Conservation (phyloP, 1,140 invertebrate species). For the Nephotettix cincticeps region DNA sequence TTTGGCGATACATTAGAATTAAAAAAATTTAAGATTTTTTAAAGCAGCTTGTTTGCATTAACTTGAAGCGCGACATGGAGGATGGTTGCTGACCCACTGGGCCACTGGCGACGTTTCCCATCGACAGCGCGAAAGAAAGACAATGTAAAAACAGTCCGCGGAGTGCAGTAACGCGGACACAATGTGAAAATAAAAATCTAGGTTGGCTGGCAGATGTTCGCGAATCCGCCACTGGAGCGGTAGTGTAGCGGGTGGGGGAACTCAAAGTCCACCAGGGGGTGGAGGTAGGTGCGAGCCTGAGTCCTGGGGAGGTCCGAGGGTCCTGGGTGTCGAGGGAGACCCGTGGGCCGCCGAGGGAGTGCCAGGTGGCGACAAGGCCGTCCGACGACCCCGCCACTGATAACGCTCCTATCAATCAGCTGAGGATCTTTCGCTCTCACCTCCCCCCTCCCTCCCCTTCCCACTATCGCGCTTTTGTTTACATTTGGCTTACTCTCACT, state of each 20-base stretch:
- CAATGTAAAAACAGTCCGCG: conserved; percentile 4
- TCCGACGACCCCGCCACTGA: neutral
- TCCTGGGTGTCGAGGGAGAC: neutral
- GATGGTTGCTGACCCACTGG: too few species aligned
- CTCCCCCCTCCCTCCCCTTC: too few species aligned
- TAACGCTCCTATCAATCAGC: neutral
- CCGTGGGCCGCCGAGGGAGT: neutral
- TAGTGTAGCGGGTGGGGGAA: conserved; percentile 30
- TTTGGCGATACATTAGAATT: too few species aligned
- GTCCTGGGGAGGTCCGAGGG: neutral
- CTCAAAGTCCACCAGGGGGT: neutral
- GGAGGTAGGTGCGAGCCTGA: neutral
- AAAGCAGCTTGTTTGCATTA: too few species aligned
- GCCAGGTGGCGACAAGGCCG: neutral
- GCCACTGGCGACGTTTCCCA: neutral
- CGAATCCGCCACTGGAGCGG: conserved; percentile 20
- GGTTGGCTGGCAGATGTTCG: conserved; percentile 14
- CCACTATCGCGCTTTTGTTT: neutral
- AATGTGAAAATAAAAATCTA: conserved; percentile 30
- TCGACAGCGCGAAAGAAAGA: neutral
- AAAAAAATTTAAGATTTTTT: too few species aligned
- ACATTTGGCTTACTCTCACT: too few species aligned
- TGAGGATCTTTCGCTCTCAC: conserved; percentile 5
- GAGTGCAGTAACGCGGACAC: neutral
- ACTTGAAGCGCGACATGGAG: too few species aligned